Conservation (phyloP, 2,113 vertebrate species). For the Peromyscus maniculatus region DNA sequence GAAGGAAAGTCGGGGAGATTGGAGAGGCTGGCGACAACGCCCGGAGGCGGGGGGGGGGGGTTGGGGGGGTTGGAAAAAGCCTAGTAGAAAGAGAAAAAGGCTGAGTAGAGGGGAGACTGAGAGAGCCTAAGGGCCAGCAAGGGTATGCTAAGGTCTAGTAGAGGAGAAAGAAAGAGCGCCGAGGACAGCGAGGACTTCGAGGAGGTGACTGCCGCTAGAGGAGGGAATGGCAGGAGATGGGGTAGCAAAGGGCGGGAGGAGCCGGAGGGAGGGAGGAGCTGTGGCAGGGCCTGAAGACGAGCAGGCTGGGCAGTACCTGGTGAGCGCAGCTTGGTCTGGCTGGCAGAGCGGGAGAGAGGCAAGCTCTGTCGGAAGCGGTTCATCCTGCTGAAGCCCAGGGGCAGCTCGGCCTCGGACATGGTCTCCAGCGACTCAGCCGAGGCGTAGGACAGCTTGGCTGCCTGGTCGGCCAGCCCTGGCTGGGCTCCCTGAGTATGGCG, state of each 20-base stretch:
- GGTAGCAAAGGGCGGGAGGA: background rate
- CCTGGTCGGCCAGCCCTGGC: slow-evolving; percentile 97
- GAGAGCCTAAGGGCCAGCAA: background rate
- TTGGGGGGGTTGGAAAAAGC: background rate
- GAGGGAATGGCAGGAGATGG: background rate
- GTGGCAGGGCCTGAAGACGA: background rate
- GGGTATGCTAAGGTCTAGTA: background rate
- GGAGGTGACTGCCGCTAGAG: background rate
- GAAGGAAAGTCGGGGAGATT: background rate
- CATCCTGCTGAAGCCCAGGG: slow-evolving; percentile 98
- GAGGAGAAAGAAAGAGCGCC: background rate
- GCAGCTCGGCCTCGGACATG: slow-evolving; percentile 99
- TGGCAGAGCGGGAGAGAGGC: slow-evolving; percentile 97
- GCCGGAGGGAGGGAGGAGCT: slow-evolving; percentile 59
- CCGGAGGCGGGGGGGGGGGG: rapidly evolving
- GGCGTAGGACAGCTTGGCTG: slow-evolving; percentile 97
- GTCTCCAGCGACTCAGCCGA: slow-evolving; percentile 98
- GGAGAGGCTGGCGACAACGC: background rate
- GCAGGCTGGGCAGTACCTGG: slow-evolving; percentile 89
- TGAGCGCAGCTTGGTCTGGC: slow-evolving; percentile 98
- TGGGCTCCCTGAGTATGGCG: slow-evolving; percentile 97
- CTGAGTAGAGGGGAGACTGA: background rate
- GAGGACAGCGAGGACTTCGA: background rate
- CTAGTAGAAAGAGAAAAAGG: background rate
- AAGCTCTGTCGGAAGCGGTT: slow-evolving; percentile 99